Evolutionary conservation across 2,888 invertebrate species (phyloP).

Genomic region (Orthosia cruda): DNA sequence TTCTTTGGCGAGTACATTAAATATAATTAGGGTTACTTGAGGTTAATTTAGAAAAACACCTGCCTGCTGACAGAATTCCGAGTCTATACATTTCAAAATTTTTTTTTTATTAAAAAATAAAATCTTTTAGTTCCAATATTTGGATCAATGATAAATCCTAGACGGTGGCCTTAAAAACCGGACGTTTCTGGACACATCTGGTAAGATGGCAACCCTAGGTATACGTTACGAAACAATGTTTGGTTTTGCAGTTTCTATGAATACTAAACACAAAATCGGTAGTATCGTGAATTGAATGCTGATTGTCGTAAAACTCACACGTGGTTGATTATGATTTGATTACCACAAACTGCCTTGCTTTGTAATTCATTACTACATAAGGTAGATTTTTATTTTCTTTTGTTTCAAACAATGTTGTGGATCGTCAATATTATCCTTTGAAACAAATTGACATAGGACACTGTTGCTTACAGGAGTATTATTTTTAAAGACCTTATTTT

Average conservation of each 20-base stretch:
- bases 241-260: conserved; percentile 59
- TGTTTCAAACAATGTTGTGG: background rate
- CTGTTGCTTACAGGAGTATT: background rate
- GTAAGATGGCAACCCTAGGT: background rate
- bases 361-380: conserved; percentile 11
- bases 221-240: conserved; percentile 62
- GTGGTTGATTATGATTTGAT: conserved; percentile 44
- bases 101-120: too few relatives aligned
- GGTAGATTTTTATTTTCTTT: background rate
- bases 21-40: background rate
- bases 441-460: background rate
- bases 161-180: background rate
- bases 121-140: background rate
- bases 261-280: conserved; percentile 42
- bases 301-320: conserved; percentile 44
- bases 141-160: background rate
- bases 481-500: background rate
- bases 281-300: conserved; percentile 54
- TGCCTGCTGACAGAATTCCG: too few relatives aligned
- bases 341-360: conserved; percentile 4
- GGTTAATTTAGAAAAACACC: too few relatives aligned
- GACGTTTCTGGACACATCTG: background rate
- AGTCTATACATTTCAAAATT: too few relatives aligned
- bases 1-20: conserved; percentile 47
- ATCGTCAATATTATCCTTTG: background rate